phyloP scores from a whole-genome alignment of 2,797 vertebrate genomes.

The Etheostoma perlongum region DNA sequence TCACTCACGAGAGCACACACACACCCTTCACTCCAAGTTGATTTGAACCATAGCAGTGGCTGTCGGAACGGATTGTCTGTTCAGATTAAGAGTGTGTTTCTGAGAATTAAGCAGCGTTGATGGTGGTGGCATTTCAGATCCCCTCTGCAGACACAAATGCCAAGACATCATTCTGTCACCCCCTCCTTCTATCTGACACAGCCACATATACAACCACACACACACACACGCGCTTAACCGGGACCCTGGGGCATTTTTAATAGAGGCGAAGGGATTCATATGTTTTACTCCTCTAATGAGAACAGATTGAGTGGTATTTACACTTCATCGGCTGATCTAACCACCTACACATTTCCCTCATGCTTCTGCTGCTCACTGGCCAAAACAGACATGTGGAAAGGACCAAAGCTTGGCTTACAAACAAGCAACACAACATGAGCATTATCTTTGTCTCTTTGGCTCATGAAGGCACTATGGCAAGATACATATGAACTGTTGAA shows the following conservation, averaged over 20 bases:
- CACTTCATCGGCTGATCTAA: conserved; percentile 83
- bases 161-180: conserved; percentile 80
- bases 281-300: conserved; percentile 85
- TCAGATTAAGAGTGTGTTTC: conserved; percentile 83
- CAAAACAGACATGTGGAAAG: conserved; percentile 80
- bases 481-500: conserved; percentile 56
- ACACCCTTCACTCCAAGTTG: conserved; percentile 80
- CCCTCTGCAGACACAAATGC: conserved; percentile 78
- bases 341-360: conserved; percentile 82
- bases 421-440: conserved; percentile 67
- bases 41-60: conserved; percentile 84
- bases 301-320: conserved; percentile 88
- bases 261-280: conserved; percentile 81
- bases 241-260: conserved; percentile 81
- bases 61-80: conserved; percentile 83
- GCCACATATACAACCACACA: conserved; percentile 36
- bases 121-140: conserved; percentile 85
- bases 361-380: conserved; percentile 72
- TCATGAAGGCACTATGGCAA: conserved; percentile 36
- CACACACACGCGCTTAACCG: conserved; percentile 54
- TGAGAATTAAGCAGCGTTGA: conserved; percentile 82
- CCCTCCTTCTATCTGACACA: conserved; percentile 55
- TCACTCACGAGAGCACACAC: conserved; percentile 74
- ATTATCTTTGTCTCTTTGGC: conserved; percentile 70
- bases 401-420: conserved; percentile 72